Evolutionary conservation across 1,140 invertebrate species (phyloP).

Genomic region (Habropoda laboriosa): DNA sequence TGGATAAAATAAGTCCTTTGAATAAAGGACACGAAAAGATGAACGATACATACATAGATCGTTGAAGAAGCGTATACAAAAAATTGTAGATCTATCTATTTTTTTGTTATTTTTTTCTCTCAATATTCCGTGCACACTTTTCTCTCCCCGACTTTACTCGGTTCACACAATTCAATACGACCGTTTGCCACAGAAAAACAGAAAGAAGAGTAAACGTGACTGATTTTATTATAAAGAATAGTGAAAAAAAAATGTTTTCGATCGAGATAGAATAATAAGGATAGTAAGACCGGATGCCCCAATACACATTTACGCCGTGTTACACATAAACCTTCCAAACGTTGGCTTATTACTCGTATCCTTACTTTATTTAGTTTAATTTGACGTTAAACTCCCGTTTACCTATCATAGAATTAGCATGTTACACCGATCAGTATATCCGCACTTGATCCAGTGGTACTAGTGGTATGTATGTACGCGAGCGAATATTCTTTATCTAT

Average conservation of each 20-base stretch:
- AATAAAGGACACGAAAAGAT: constrained; percentile 3
- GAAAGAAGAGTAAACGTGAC: background rate
- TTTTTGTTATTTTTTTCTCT: background rate
- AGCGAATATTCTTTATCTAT: constrained; percentile 1
- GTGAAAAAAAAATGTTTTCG: background rate
- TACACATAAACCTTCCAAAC: constrained; percentile 32
- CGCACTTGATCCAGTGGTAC: constrained; percentile 37
- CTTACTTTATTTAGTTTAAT: constrained; percentile 59
- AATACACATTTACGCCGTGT: constrained; percentile 17
- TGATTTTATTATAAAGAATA: background rate
- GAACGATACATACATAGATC: background rate
- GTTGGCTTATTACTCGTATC: constrained; percentile 28
- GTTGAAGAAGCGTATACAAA: background rate
- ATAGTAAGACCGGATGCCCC: constrained; percentile 30
- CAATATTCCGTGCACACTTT: background rate
- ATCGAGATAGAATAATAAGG: constrained; percentile 13
- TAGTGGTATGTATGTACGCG: constrained; percentile 33
- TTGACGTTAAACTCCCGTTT: constrained; percentile 54
- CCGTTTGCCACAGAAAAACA: background rate
- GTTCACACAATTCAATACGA: background rate
- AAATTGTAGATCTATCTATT: no score
- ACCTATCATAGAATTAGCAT: constrained; percentile 56
- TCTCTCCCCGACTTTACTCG: background rate
- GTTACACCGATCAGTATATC: constrained; percentile 43
- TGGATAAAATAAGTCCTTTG: background rate